These are phyloP conservation scores for Habrosyne pyritoides DNA, from an alignment of 2,888 invertebrate species.

Conservation along the genomic window DNA sequence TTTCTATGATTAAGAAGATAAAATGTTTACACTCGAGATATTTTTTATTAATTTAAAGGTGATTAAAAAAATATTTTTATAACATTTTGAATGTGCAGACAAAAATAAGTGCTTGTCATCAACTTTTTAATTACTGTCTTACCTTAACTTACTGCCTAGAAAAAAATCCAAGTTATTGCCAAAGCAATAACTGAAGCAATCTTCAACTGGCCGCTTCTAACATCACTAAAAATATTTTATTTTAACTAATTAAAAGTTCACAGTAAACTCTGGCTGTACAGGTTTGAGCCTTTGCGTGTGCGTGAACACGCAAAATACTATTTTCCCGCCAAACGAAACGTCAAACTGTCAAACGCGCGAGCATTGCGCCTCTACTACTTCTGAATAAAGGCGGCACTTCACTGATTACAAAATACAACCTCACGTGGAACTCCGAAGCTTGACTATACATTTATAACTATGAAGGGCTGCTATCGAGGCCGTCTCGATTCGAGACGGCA, in stretches of 20 bases:
- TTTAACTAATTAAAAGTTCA: slow-evolving; percentile 45
- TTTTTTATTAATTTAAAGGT: too few relatives aligned
- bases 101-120: background rate
- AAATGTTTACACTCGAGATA: too few relatives aligned
- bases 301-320: slow-evolving; percentile 49
- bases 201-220: slow-evolving; percentile 65
- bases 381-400: slow-evolving; percentile 78
- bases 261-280: slow-evolving; percentile 46
- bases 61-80: too few relatives aligned
- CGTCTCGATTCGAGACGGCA: slow-evolving; percentile 48
- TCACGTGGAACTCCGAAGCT: slow-evolving; percentile 77
- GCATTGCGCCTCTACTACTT: slow-evolving; percentile 70
- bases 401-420: slow-evolving; percentile 81
- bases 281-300: slow-evolving; percentile 38
- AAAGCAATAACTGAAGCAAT: slow-evolving; percentile 71
- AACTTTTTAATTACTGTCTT: slow-evolving; percentile 30
- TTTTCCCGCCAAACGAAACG: slow-evolving; percentile 79
- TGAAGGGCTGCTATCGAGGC: slow-evolving; percentile 60
- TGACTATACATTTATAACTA: slow-evolving; percentile 73
- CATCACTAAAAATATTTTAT: slow-evolving; percentile 64
- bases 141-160: slow-evolving; percentile 63
- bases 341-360: slow-evolving; percentile 78
- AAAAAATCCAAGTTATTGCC: slow-evolving; percentile 79
- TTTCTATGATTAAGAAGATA: too few relatives aligned
- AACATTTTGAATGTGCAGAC: background rate